Conservation (phyloP, 2,888 invertebrate genomes). For the Drosophila dives region DNA sequence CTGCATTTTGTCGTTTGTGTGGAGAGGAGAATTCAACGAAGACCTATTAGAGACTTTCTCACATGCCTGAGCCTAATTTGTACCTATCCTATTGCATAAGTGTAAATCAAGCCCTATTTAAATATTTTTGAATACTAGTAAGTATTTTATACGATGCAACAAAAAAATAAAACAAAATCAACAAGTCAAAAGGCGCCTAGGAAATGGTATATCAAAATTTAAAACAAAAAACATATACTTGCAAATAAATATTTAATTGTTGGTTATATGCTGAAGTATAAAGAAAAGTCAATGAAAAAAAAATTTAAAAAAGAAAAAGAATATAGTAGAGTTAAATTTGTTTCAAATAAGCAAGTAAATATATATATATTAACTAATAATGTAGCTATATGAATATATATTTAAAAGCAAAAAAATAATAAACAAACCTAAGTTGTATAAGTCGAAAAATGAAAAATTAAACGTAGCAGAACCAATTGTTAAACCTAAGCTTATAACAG, state of each 20-base stretch:
- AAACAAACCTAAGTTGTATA: conserved; percentile 55
- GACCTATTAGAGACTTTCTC: conserved; percentile 73
- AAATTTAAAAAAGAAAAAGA: conserved; percentile 48
- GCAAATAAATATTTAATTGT: conserved; percentile 62
- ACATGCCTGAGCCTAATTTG: conserved; percentile 82
- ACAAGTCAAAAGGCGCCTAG: conserved; percentile 63
- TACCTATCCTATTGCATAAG: conserved; percentile 81
- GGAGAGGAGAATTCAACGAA: conserved; percentile 44
- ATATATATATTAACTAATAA: conserved; percentile 56
- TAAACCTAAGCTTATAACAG: conserved; percentile 70
- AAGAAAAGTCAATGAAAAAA: conserved; percentile 43
- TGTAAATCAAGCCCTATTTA: conserved; percentile 70
- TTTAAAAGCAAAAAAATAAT: conserved; percentile 39
- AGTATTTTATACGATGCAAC: conserved; percentile 65
- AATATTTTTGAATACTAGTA: conserved; percentile 72
- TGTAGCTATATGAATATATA: conserved; percentile 67
- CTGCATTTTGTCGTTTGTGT: conserved; percentile 62
- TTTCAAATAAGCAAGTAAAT: conserved; percentile 59
- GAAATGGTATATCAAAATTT: conserved; percentile 65
- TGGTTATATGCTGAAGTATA: conserved; percentile 74
- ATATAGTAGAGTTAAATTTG: conserved; percentile 72
- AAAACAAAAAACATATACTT: conserved; percentile 20
- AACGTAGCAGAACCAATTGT: conserved; percentile 82
- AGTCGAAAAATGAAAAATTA: conserved; percentile 41
- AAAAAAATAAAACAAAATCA: conserved; percentile 17